These are phyloP conservation scores for Xenops minutus DNA, from an alignment of 2,797 vertebrate genomes.

Conservation along the genomic window DNA sequence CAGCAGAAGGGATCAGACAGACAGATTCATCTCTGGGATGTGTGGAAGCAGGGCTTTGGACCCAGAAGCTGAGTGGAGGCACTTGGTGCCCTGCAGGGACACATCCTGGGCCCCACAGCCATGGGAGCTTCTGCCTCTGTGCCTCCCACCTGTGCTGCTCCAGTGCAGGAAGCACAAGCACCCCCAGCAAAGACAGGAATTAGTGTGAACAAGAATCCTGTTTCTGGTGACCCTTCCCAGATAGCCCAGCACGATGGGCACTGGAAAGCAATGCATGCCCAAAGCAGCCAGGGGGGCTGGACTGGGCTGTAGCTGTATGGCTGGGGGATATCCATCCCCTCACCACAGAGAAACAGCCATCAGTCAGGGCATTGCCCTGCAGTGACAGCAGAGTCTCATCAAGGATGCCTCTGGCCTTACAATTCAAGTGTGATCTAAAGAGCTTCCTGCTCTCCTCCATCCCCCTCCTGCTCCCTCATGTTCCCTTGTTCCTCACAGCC, in stretches of 20 bases:
- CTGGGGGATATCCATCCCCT: neutral
- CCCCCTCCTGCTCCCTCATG: neutral
- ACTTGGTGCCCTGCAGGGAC: neutral
- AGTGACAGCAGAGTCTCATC: neutral
- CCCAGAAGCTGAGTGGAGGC: neutral
- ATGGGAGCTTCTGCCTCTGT: neutral
- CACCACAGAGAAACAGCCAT: neutral
- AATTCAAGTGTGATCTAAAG: neutral
- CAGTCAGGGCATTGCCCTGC: neutral
- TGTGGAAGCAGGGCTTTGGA: neutral
- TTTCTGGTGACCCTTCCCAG: neutral
- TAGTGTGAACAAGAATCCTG: neutral
- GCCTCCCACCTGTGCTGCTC: neutral
- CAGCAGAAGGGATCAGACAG: neutral
- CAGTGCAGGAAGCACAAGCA: neutral
- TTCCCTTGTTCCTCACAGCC: neutral
- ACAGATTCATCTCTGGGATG: neutral
- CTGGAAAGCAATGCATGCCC: neutral
- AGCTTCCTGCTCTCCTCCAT: neutral
- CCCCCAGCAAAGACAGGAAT: neutral
- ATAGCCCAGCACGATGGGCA: neutral
- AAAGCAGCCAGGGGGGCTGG: neutral
- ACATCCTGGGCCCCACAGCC: neutral
- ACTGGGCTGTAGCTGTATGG: neutral
- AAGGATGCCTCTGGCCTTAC: neutral